Evolutionary conservation across 2,888 invertebrate species (phyloP).

Genomic region (Teleogryllus oceanicus): DNA sequence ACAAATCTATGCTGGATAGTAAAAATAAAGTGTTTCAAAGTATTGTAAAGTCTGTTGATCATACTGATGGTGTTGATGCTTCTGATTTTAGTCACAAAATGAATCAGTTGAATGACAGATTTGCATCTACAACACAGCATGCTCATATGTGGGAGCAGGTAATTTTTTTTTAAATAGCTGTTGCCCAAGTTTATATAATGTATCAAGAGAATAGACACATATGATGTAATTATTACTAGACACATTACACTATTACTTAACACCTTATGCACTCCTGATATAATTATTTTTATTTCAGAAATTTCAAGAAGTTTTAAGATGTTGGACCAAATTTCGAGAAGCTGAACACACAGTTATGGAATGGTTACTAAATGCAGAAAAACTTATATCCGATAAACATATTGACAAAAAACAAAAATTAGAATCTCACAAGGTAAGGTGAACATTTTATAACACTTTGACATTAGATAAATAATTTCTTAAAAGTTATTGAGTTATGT

Average conservation of each 20-base stretch:
- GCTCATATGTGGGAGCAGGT: conserved; percentile 71
- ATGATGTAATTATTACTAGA: too few relatives aligned
- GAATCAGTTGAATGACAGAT: conserved; percentile 78
- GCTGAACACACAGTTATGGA: conserved; percentile 76
- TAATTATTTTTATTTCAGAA: conserved; percentile 46
- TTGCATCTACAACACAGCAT: conserved; percentile 70
- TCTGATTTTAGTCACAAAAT: conserved; percentile 63
- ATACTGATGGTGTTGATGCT: conserved; percentile 71
- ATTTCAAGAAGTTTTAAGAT: conserved; percentile 71
- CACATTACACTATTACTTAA: too few relatives aligned
- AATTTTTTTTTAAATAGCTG: conserved; percentile 21
- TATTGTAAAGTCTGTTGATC: conserved; percentile 73
- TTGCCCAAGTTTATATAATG: too few relatives aligned
- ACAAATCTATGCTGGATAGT: conserved; percentile 90
- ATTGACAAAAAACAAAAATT: conserved; percentile 76
- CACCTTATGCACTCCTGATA: too few relatives aligned
- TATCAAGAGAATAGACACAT: too few relatives aligned
- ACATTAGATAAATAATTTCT: background rate
- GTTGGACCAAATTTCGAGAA: conserved; percentile 80
- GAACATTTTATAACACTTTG: background rate
- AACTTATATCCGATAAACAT: conserved; percentile 72
- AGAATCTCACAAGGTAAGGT: conserved; percentile 66
- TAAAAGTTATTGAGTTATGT: background rate
- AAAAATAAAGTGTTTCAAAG: conserved; percentile 91
- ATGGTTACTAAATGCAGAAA: conserved; percentile 83